Evolutionary conservation across 2,888 invertebrate genomes (phyloP).

Genomic region (Drosophila neonasuta): DNA sequence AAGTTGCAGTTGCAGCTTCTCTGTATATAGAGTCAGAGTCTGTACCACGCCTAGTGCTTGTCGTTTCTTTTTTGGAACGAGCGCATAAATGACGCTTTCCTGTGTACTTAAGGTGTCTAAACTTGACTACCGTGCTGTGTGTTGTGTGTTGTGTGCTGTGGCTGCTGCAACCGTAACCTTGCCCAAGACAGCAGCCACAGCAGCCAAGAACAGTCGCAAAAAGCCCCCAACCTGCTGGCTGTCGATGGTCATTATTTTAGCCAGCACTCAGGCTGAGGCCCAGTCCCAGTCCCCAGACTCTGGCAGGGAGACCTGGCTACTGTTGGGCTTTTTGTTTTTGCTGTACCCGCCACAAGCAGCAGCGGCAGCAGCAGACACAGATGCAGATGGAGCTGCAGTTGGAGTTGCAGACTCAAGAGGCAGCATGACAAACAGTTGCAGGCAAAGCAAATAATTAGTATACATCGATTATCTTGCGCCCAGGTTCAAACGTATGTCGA

Average conservation of each 20-base stretch:
- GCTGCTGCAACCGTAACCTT: constrained; percentile 62
- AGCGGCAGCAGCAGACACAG: constrained; percentile 13
- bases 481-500: constrained; percentile 44
- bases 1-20: too few species aligned
- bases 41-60: constrained; percentile 68
- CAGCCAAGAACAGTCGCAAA: background rate
- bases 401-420: background rate
- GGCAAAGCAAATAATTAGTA: constrained; percentile 77
- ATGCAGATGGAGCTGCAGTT: constrained; percentile 11
- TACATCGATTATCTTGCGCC: constrained; percentile 76
- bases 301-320: constrained; percentile 34
- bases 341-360: constrained; percentile 59
- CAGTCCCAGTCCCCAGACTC: constrained; percentile 5
- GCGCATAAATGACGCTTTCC: constrained; percentile 76
- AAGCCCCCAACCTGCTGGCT: constrained; percentile 35
- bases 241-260: constrained; percentile 75
- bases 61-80: constrained; percentile 67
- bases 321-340: constrained; percentile 73
- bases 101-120: constrained; percentile 78
- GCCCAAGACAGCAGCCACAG: constrained; percentile 57
- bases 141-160: constrained; percentile 6
- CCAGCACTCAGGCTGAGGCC: constrained; percentile 39
- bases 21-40: background rate
- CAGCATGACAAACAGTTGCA: constrained; percentile 78
- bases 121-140: constrained; percentile 71